phyloP scores from a whole-genome alignment of 1,140 invertebrate genomes.

The Hyles vespertilio region DNA sequence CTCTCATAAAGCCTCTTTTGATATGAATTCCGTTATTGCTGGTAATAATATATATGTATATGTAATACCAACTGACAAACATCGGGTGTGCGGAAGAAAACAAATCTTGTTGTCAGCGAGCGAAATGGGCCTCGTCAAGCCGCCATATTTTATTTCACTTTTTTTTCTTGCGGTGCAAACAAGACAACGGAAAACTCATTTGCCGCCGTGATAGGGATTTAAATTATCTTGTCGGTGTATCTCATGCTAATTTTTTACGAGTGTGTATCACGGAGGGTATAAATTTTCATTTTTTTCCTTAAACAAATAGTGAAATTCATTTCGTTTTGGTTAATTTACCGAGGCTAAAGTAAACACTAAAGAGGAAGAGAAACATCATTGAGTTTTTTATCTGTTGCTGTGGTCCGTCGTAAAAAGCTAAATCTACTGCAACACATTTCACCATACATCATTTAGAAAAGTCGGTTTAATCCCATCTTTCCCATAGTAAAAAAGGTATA shows the following conservation, averaged over 20 bases:
- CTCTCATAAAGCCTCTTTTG: neutral
- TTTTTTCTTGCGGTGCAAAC: constrained; percentile 39
- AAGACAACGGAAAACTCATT: constrained; percentile 35
- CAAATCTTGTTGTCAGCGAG: constrained; percentile 48
- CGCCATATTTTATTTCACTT: constrained; percentile 27
- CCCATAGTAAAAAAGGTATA: too few relatives aligned
- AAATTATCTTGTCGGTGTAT: constrained; percentile 25
- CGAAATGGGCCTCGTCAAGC: constrained; percentile 37
- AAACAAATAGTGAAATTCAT: too few relatives aligned
- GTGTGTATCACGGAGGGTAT: too few relatives aligned
- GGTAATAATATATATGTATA: neutral
- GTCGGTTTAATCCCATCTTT: too few relatives aligned
- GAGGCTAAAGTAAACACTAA: too few relatives aligned
- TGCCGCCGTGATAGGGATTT: constrained; percentile 37
- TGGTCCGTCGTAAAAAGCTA: too few relatives aligned
- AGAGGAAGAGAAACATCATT: too few relatives aligned
- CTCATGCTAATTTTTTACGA: constrained; percentile 6
- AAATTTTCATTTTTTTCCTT: too few relatives aligned
- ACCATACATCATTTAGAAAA: too few relatives aligned
- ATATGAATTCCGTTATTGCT: neutral
- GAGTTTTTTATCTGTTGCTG: too few relatives aligned
- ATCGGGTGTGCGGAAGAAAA: constrained; percentile 31
- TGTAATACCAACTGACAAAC: constrained; percentile 39
- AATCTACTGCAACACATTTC: too few relatives aligned
- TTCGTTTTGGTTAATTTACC: too few relatives aligned